Conservation (phyloP, 2,113 vertebrate species). For the Falcunculus frontatus region DNA sequence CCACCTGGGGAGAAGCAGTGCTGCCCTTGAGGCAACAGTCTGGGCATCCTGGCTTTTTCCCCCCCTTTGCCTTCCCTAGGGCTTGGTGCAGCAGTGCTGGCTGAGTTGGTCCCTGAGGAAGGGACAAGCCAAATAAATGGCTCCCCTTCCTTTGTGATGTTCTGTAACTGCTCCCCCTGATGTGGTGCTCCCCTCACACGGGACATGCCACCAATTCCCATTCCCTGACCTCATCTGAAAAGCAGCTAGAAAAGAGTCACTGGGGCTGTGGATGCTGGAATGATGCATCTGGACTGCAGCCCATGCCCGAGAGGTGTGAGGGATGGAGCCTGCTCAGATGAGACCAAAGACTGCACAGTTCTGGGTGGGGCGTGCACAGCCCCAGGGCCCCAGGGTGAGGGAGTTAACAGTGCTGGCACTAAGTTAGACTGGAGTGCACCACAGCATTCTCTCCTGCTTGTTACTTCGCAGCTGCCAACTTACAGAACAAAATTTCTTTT, state of each 20-base stretch:
- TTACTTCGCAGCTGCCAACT: background rate
- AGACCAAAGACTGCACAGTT: no score
- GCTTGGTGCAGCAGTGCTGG: no score
- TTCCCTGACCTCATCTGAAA: background rate
- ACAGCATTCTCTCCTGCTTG: background rate
- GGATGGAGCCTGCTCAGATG: background rate
- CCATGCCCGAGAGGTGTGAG: background rate
- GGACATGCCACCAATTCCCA: fast-evolving
- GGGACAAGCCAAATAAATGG: fast-evolving
- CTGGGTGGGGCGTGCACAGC: background rate
- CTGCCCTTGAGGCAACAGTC: background rate
- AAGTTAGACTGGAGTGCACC: background rate
- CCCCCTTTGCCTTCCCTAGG: background rate
- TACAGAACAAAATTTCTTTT: background rate
- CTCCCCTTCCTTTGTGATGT: fast-evolving
- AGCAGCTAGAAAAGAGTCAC: background rate
- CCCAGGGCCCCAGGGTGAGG: background rate
- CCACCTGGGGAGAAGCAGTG: fast-evolving
- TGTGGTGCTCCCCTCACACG: fast-evolving
- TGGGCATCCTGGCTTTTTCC: background rate
- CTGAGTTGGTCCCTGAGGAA: fast-evolving
- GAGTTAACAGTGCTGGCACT: background rate
- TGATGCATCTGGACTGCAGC: background rate
- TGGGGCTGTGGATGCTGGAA: background rate
- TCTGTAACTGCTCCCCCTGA: background rate